These are phyloP conservation scores for Ericerus pela DNA, from an alignment of 1,140 invertebrate genomes.

Conservation along the genomic window DNA sequence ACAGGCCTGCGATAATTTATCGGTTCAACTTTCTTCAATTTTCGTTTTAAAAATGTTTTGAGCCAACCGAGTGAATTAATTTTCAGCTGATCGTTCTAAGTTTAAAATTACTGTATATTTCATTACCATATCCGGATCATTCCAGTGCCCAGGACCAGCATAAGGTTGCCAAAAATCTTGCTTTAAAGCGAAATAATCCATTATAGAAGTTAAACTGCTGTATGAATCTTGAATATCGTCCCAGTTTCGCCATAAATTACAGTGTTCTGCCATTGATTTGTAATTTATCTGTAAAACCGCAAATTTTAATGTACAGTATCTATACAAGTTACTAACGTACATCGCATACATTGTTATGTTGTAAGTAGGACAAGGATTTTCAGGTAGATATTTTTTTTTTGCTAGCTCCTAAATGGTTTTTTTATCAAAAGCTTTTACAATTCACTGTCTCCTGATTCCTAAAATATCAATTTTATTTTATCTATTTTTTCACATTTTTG, in stretches of 20 bases:
- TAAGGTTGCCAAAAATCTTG: slow-evolving; percentile 51
- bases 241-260: slow-evolving; percentile 81
- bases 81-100: neutral
- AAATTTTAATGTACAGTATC: too few relatives aligned
- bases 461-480: too few relatives aligned
- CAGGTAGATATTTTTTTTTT: too few relatives aligned
- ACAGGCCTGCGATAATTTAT: too few relatives aligned
- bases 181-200: slow-evolving; percentile 62
- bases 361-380: too few relatives aligned
- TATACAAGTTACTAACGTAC: too few relatives aligned
- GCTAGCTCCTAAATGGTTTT: too few relatives aligned
- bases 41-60: neutral
- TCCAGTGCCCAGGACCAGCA: slow-evolving; percentile 75
- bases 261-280: slow-evolving; percentile 44
- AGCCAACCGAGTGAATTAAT: neutral
- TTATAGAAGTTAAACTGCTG: slow-evolving; percentile 51
- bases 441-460: too few relatives aligned
- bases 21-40: neutral
- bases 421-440: too few relatives aligned
- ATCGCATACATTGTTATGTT: too few relatives aligned
- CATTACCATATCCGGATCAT: slow-evolving; percentile 78
- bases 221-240: slow-evolving; percentile 76
- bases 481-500: too few relatives aligned
- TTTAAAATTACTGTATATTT: neutral
- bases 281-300: slow-evolving; percentile 57